Evolutionary conservation across 2,888 invertebrate genomes (phyloP).

Genomic region (Acronicta aceris): DNA sequence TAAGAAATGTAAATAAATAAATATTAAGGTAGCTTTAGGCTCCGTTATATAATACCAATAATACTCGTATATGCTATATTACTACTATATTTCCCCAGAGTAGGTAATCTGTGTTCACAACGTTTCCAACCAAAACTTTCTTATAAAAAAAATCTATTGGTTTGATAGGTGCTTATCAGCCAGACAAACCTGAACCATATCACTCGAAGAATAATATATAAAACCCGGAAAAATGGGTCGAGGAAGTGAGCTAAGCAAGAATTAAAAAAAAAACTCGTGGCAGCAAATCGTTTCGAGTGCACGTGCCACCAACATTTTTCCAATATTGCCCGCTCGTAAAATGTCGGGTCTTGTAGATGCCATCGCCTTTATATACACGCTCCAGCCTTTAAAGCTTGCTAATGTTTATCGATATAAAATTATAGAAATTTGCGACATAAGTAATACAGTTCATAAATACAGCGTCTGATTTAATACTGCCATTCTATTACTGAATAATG

Average conservation of each 20-base stretch:
- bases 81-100: no score
- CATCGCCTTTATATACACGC: conserved; percentile 68
- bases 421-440: conserved; percentile 47
- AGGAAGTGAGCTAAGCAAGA: conserved; percentile 41
- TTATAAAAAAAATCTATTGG: no score
- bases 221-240: conserved; percentile 32
- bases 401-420: conserved; percentile 43
- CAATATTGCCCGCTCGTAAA: conserved; percentile 80
- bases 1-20: no score
- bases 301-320: conserved; percentile 82
- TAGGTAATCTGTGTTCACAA: no score
- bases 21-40: no score
- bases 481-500: conserved; percentile 50
- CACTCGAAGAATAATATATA: conserved; percentile 18
- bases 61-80: no score
- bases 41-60: no score
- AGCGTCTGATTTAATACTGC: conserved; percentile 42
- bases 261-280: conserved; percentile 59
- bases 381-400: conserved; percentile 37
- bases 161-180: no score
- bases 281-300: conserved; percentile 68
- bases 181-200: background rate
- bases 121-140: no score
- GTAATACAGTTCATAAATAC: conserved; percentile 4
- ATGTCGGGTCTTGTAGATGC: conserved; percentile 46